These are phyloP conservation scores for Phocides pigmalion DNA, from an alignment of 1,140 invertebrate species.

Conservation along the genomic window DNA sequence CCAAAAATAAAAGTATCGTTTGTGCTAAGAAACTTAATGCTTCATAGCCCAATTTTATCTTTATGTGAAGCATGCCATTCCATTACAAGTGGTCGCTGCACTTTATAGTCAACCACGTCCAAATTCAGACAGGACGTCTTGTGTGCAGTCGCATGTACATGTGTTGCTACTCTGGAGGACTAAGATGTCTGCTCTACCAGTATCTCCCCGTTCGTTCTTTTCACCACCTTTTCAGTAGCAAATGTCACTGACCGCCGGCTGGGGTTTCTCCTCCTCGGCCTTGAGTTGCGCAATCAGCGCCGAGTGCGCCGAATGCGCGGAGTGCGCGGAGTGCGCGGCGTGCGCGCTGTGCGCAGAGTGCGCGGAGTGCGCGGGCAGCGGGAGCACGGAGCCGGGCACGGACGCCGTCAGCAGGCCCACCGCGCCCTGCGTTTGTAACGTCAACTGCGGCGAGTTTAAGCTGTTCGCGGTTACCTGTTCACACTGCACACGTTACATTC, in stretches of 20 bases:
- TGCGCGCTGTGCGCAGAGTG: constrained; percentile 54
- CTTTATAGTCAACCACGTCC: too few relatives aligned
- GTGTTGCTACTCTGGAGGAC: too few relatives aligned
- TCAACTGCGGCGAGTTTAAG: constrained; percentile 54
- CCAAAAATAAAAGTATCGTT: too few relatives aligned
- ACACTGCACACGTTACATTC: neutral
- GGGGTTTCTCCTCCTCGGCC: constrained; percentile 58
- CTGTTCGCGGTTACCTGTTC: constrained; percentile 52
- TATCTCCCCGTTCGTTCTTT: too few relatives aligned
- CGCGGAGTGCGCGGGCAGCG: constrained; percentile 44
- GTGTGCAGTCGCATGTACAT: too few relatives aligned
- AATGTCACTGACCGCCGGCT: constrained; percentile 41
- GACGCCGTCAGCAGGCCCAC: constrained; percentile 57
- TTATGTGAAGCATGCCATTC: too few relatives aligned
- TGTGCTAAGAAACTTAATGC: too few relatives aligned
- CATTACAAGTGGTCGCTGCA: too few relatives aligned
- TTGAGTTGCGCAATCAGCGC: constrained; percentile 57
- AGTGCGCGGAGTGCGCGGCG: constrained; percentile 56
- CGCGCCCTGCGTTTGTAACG: constrained; percentile 56
- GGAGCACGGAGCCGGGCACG: constrained; percentile 56
- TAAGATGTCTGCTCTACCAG: too few relatives aligned
- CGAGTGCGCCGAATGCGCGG: constrained; percentile 46
- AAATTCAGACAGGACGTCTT: too few relatives aligned
- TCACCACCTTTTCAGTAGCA: too few relatives aligned
- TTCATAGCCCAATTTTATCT: too few relatives aligned